Evolutionary conservation across 2,113 vertebrate genomes (phyloP).

Genomic region (Vulpes vulpes): DNA sequence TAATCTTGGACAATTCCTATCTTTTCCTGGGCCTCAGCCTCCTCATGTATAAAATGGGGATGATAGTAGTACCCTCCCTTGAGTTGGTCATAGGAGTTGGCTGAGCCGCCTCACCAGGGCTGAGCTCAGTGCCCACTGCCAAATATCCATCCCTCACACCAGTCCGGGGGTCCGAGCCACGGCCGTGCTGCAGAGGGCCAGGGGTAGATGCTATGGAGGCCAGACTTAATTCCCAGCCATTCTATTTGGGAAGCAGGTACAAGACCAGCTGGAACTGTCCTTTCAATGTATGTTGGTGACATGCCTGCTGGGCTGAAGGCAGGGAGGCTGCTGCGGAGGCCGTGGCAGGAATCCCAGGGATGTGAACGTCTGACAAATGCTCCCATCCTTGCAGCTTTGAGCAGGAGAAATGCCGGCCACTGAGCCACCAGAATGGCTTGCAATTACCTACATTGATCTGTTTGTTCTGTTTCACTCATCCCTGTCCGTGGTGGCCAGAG

Average conservation of each 20-base stretch:
- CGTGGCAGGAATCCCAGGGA: background rate
- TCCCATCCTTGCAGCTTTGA: background rate
- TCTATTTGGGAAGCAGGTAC: too few species aligned
- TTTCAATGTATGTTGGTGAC: fast-evolving
- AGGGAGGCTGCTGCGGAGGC: background rate
- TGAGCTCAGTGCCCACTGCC: background rate
- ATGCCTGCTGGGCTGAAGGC: fast-evolving
- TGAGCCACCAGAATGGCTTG: background rate
- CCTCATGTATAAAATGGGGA: background rate
- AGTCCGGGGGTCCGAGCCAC: fast-evolving
- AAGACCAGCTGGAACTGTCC: fast-evolving
- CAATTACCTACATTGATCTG: background rate
- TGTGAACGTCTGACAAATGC: fast-evolving
- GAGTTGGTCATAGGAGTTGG: fast-evolving
- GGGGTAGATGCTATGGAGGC: fast-evolving
- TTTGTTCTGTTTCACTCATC: background rate
- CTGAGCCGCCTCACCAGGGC: fast-evolving
- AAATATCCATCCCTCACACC: fast-evolving
- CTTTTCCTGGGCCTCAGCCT: background rate
- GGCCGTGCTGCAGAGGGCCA: fast-evolving
- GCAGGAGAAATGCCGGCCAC: background rate
- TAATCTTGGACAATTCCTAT: fast-evolving
- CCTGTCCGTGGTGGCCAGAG: fast-evolving
- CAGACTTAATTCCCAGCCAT: background rate
- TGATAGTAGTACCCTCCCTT: background rate